These are phyloP conservation scores for Sternarchorhynchus goeldii DNA, from an alignment of 2,797 vertebrate genomes.

Conservation along the genomic window DNA sequence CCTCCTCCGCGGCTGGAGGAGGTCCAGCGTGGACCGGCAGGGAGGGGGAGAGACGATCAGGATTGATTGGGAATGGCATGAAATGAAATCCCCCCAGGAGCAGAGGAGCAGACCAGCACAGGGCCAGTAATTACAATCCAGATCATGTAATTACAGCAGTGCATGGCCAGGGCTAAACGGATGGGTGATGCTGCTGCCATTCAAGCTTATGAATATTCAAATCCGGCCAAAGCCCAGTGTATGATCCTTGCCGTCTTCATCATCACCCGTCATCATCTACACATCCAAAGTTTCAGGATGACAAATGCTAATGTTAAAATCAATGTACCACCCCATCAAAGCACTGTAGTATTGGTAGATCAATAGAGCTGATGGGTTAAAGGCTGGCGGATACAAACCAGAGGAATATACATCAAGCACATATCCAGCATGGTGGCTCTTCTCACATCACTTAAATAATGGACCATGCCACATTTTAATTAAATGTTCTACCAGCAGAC, in stretches of 20 bases:
- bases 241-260: too few relatives aligned
- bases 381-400: neutral
- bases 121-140: conserved; percentile 43
- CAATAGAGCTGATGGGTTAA: neutral
- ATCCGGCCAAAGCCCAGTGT: neutral
- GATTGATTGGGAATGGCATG: conserved; percentile 52
- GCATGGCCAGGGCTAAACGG: conserved; percentile 8
- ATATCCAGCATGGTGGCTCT: neutral
- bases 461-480: neutral
- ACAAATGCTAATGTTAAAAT: neutral
- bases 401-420: neutral
- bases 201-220: conserved; percentile 20
- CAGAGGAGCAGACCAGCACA: conserved; percentile 40
- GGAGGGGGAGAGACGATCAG: conserved; percentile 51
- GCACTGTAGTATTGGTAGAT: neutral
- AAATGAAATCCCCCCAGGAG: conserved; percentile 38
- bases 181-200: conserved; percentile 15
- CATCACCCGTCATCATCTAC: too few relatives aligned
- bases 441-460: neutral
- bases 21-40: conserved; percentile 39
- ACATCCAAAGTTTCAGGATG: neutral
- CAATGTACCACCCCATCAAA: neutral
- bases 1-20: conserved; percentile 59
- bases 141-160: conserved; percentile 48
- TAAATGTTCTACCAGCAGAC: neutral